These are phyloP conservation scores for Ardeotis arabs DNA, from an alignment of 2,113 vertebrate species.

Conservation along the genomic window DNA sequence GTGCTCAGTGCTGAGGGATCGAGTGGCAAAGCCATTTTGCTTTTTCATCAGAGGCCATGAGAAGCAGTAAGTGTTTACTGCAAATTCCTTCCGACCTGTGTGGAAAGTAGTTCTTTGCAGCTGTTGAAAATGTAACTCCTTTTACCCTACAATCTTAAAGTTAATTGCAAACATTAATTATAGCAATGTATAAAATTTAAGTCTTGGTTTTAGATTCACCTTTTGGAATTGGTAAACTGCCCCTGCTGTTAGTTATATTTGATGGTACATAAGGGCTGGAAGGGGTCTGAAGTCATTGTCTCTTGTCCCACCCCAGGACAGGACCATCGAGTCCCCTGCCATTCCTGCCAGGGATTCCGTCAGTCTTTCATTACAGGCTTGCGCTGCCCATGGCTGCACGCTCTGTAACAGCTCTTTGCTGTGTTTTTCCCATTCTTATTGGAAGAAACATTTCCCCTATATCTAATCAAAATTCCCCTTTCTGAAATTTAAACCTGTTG, in stretches of 20 bases:
- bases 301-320: not conserved
- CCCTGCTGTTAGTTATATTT: not conserved
- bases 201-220: not conserved
- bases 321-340: fast-evolving
- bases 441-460: not conserved
- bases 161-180: slow-evolving; percentile 25
- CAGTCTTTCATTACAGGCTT: not conserved
- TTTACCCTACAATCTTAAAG: not conserved
- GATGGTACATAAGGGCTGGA: not conserved
- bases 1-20: not conserved
- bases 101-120: not conserved
- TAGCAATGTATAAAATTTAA: not conserved
- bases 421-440: not conserved
- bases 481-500: not conserved
- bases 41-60: not conserved
- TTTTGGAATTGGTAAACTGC: not conserved
- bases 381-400: not conserved
- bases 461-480: not conserved
- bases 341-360: not conserved
- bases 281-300: not conserved
- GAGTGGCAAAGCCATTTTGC: not conserved
- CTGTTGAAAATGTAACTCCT: not conserved
- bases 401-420: not conserved
- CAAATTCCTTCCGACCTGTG: not conserved
- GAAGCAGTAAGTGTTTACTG: slow-evolving; percentile 12